Conservation (phyloP, 2,797 vertebrate genomes). For the Amphiprion clarkii region DNA sequence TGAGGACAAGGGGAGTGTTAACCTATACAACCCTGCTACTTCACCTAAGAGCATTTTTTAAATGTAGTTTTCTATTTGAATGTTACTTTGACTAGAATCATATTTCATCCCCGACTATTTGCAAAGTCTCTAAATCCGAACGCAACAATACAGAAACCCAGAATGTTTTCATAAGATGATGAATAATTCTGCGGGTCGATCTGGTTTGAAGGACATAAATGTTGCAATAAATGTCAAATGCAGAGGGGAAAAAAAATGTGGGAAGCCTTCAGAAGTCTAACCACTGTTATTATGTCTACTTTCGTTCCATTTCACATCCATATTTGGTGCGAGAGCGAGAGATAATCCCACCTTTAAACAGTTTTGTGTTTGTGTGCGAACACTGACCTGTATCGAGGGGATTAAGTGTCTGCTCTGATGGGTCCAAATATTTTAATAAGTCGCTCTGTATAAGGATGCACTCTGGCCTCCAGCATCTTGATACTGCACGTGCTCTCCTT, state of each 20-base stretch:
- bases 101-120: not conserved
- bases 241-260: not conserved
- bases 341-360: conserved; percentile 37
- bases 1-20: too few relatives aligned
- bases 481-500: conserved; percentile 19
- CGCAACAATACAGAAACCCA: not conserved
- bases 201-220: not conserved
- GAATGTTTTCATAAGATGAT: not conserved
- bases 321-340: conserved; percentile 49
- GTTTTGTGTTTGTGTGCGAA: not conserved
- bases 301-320: conserved; percentile 32
- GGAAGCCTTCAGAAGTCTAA: not conserved
- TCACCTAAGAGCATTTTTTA: not conserved
- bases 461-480: conserved; percentile 31
- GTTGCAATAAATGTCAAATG: not conserved
- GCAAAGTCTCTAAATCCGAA: not conserved
- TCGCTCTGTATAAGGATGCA: conserved; percentile 33
- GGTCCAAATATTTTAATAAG: conserved; percentile 48
- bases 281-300: not conserved
- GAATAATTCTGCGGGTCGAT: not conserved
- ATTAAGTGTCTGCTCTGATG: conserved; percentile 27
- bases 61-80: not conserved
- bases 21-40: not conserved
- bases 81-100: not conserved
- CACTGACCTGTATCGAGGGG: not conserved